A percentile compares a stretch with the other conserved stretches of the same genome.
These are phyloP conservation scores for Centruroides vittatus DNA, from an alignment of 1,140 invertebrate genomes.

Conservation along the genomic window DNA sequence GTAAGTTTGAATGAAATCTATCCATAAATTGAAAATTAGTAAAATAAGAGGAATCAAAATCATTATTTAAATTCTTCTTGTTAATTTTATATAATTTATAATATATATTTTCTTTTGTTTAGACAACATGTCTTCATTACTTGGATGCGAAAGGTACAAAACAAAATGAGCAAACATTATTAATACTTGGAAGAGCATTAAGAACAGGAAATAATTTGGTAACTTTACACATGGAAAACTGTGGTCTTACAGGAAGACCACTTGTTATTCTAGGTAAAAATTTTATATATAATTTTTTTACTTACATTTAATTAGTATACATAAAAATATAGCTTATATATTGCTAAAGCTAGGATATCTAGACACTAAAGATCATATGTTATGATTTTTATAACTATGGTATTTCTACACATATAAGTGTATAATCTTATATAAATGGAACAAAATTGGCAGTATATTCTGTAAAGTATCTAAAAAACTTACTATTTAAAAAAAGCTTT, in stretches of 20 bases:
- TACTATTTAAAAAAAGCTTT: too few species aligned
- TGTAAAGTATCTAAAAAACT: too few species aligned
- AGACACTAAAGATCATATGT: too few species aligned
- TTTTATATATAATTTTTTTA: conserved; percentile 37
- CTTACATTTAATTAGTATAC: too few species aligned
- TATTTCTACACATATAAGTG: too few species aligned
- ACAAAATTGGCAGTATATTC: too few species aligned
- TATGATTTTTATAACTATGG: too few species aligned
- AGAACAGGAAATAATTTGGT: conserved; percentile 47
- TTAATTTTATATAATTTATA: neutral
- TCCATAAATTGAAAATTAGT: too few species aligned
- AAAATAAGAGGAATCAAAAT: too few species aligned
- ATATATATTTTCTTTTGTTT: conserved; percentile 9
- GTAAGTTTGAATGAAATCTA: neutral
- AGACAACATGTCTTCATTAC: conserved; percentile 56
- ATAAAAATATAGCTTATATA: too few species aligned
- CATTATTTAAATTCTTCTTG: neutral
- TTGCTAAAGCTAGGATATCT: too few species aligned
- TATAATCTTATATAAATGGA: too few species aligned
- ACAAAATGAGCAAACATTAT: conserved; percentile 50
- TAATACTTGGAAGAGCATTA: conserved; percentile 50
- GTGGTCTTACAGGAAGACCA: conserved; percentile 45
- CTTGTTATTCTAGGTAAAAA: conserved; percentile 48
- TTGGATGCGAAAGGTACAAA: conserved; percentile 50
- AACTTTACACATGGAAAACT: conserved; percentile 56